Evolutionary conservation across 2,113 vertebrate species (phyloP).

Genomic region (Sminthopsis crassicaudata): DNA sequence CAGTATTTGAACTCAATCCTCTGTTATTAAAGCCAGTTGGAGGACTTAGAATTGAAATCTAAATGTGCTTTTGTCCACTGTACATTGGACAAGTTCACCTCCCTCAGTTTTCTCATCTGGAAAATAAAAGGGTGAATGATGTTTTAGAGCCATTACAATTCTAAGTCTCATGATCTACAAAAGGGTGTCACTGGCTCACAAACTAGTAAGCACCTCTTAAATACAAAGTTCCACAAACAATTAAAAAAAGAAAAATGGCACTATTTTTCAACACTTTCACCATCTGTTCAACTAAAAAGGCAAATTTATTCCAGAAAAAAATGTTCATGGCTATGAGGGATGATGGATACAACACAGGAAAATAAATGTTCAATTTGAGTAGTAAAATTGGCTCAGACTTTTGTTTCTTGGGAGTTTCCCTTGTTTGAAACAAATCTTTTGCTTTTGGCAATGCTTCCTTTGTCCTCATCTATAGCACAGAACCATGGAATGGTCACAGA

Average conservation of each 20-base stretch:
- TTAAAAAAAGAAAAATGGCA: not conserved
- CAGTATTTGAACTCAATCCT: not conserved
- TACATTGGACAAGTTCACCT: not conserved
- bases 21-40: not conserved
- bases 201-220: not conserved
- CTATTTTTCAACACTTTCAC: not conserved
- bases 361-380: not conserved
- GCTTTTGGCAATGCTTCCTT: not conserved
- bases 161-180: not conserved
- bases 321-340: rapidly evolving
- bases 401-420: not conserved
- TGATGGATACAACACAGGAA: not conserved
- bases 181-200: not conserved
- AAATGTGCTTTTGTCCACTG: not conserved
- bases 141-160: not conserved
- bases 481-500: rapidly evolving
- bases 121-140: not conserved
- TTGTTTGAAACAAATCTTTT: not conserved
- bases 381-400: not conserved
- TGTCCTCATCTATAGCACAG: not conserved
- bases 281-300: constrained; percentile 1
- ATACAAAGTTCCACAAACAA: not conserved
- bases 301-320: constrained; percentile 4
- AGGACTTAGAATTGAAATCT: not conserved
- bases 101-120: not conserved